Evolutionary conservation across 2,113 vertebrate species (phyloP).

Genomic region (Xiphophorus hellerii): DNA sequence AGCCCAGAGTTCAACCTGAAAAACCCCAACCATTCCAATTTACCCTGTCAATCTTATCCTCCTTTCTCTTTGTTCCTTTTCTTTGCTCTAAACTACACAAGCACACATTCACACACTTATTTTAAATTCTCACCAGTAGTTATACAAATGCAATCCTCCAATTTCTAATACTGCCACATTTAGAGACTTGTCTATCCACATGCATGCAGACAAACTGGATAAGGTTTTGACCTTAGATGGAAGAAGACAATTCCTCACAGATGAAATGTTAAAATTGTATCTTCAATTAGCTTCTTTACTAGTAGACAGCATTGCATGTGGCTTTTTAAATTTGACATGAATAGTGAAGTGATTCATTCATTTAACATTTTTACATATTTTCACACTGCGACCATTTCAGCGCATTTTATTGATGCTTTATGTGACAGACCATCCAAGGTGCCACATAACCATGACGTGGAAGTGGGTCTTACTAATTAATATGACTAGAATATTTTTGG

Average conservation of each 20-base stretch:
- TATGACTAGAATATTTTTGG: too few relatives aligned
- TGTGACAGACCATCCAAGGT: too few relatives aligned
- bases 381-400: too few relatives aligned
- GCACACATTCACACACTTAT: conserved; percentile 29
- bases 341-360: neutral
- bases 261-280: conserved; percentile 1
- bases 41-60: conserved; percentile 68
- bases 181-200: conserved; percentile 15
- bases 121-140: conserved; percentile 55
- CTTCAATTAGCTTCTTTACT: conserved; percentile 14
- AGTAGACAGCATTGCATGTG: conserved; percentile 2
- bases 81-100: conserved; percentile 26
- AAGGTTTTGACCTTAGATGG: conserved; percentile 50
- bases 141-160: conserved; percentile 41
- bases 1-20: conserved; percentile 55
- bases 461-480: too few relatives aligned
- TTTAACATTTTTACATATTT: too few relatives aligned
- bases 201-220: conserved; percentile 36
- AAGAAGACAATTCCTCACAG: conserved; percentile 25
- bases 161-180: conserved; percentile 44
- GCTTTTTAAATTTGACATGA: conserved; percentile 37
- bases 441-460: too few relatives aligned
- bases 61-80: conserved; percentile 29
- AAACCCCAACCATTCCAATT: conserved; percentile 63
- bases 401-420: too few relatives aligned